Percentiles rank a stretch among this genome's conserved stretches.
These are phyloP conservation scores for Clunio marinus DNA, from an alignment of 2,888 invertebrate genomes.

Conservation along the genomic window DNA sequence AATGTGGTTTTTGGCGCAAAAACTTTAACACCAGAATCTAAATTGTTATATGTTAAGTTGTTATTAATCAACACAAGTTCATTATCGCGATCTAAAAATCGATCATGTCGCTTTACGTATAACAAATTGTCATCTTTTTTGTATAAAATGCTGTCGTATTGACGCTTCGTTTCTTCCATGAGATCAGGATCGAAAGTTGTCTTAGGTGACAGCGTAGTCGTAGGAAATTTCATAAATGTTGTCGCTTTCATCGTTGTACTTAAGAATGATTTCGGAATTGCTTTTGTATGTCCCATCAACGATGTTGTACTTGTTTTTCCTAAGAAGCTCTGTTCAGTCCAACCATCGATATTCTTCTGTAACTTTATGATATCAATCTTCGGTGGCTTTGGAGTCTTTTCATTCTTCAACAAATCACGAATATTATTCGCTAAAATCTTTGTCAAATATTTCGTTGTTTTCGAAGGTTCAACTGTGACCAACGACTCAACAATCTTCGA, in stretches of 20 bases:
- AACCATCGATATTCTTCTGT: conserved; percentile 78
- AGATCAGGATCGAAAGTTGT: conserved; percentile 39
- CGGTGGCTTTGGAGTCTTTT: conserved; percentile 43
- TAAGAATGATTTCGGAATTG: conserved; percentile 72
- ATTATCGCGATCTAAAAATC: conserved; percentile 31
- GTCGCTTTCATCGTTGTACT: conserved; percentile 54
- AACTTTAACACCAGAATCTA: conserved; percentile 14
- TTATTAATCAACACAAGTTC: conserved; percentile 25
- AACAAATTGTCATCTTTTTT: conserved; percentile 25
- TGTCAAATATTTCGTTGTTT: conserved; percentile 48
- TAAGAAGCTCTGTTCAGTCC: conserved; percentile 74
- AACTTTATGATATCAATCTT: conserved; percentile 66
- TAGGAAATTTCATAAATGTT: conserved; percentile 41
- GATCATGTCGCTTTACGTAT: conserved; percentile 27
- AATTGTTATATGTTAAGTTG: conserved; percentile 25
- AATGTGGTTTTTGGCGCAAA: conserved; percentile 39
- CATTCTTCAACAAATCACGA: conserved; percentile 53
- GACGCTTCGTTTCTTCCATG: conserved; percentile 29
- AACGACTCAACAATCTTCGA: conserved; percentile 52
- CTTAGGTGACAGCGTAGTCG: conserved; percentile 41
- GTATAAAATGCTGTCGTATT: conserved; percentile 31
- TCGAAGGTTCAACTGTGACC: conserved; percentile 46
- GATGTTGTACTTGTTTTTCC: conserved; percentile 56
- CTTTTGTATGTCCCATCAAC: conserved; percentile 63
- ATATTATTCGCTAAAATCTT: conserved; percentile 54